phyloP scores from a whole-genome alignment of 1,140 invertebrate genomes.

The Pararge aegeria region DNA sequence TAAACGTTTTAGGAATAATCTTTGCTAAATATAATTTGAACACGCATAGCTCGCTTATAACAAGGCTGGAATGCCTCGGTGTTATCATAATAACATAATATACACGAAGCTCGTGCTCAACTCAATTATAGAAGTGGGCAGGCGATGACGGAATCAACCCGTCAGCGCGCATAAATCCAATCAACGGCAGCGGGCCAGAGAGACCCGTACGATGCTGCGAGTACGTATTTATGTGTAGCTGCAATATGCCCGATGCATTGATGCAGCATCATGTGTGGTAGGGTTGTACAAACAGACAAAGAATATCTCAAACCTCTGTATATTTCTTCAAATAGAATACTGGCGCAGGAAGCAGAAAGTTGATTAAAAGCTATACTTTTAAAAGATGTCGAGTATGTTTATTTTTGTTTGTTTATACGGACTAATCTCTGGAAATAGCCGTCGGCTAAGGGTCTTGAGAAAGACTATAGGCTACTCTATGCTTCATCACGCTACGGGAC shows the following conservation, averaged over 20 bases:
- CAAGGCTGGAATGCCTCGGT: background rate
- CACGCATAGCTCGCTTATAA: too few species aligned
- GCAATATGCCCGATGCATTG: conserved; percentile 59
- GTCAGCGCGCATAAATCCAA: conserved; percentile 62
- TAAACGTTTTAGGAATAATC: too few species aligned
- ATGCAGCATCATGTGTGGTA: conserved; percentile 41
- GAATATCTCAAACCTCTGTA: background rate
- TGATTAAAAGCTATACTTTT: too few species aligned
- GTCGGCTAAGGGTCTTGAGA: too few species aligned
- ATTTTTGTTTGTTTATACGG: too few species aligned
- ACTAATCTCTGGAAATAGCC: too few species aligned
- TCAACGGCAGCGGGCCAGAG: conserved; percentile 38
- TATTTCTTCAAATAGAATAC: too few species aligned
- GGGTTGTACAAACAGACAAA: conserved; percentile 30
- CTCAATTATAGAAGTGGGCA: conserved; percentile 31
- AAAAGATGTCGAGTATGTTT: too few species aligned
- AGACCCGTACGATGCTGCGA: conserved; percentile 41
- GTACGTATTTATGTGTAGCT: conserved; percentile 45
- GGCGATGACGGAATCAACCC: conserved; percentile 38
- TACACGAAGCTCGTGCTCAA: conserved; percentile 4
- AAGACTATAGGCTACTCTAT: too few species aligned
- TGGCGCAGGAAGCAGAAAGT: too few species aligned
- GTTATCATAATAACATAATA: background rate
- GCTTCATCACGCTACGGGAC: too few species aligned
- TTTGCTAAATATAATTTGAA: too few species aligned